These are phyloP conservation scores for Drosophila borborema DNA, from an alignment of 2,888 invertebrate species.

Conservation along the genomic window DNA sequence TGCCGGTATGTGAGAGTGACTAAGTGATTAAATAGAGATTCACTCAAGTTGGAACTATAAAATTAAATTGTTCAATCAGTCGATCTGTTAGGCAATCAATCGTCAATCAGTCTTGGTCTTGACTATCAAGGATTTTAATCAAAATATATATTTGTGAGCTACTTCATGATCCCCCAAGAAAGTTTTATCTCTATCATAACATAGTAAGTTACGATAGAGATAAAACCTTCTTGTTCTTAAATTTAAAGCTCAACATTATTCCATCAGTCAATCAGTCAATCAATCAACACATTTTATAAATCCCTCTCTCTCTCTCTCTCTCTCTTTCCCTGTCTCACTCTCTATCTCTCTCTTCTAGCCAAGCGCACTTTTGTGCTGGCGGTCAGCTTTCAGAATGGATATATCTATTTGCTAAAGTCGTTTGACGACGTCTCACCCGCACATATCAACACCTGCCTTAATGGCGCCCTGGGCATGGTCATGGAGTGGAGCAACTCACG, in stretches of 20 bases:
- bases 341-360: slow-evolving; percentile 80
- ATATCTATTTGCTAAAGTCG: slow-evolving; percentile 93
- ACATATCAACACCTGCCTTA: slow-evolving; percentile 91
- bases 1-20: slow-evolving; percentile 82
- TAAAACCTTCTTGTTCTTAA: no score
- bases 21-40: no score
- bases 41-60: no score
- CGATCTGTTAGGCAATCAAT: no score
- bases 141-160: no score
- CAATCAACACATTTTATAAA: neutral
- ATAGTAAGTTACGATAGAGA: no score
- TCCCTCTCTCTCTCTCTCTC: neutral
- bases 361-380: slow-evolving; percentile 92
- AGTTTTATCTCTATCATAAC: no score
- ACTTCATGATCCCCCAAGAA: no score
- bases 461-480: slow-evolving; percentile 90
- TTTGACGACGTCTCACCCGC: slow-evolving; percentile 97
- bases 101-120: no score
- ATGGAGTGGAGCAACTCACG: slow-evolving; percentile 99
- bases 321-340: neutral
- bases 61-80: no score
- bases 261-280: neutral
- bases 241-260: no score
- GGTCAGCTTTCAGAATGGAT: slow-evolving; percentile 95
- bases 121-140: no score